These are phyloP conservation scores for Fringilla coelebs DNA, from an alignment of 2,797 vertebrate species.

Conservation along the genomic window DNA sequence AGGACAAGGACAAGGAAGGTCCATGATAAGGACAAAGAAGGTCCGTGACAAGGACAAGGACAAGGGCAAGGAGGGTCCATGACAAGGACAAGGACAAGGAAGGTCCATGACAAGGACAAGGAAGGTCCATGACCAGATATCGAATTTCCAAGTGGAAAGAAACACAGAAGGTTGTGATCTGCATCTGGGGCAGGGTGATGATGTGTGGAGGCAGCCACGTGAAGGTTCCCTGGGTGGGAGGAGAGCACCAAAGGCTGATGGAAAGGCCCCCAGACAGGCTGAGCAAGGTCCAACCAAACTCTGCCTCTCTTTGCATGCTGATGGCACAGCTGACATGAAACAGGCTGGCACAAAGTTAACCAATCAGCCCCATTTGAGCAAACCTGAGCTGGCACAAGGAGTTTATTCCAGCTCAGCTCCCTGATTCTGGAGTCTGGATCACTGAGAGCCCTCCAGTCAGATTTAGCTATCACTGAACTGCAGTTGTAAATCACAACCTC, in stretches of 20 bases:
- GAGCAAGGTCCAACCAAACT: background rate
- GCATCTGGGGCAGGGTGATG: background rate
- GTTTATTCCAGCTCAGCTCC: background rate
- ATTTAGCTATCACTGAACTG: background rate
- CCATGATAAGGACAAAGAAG: no score
- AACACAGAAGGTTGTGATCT: background rate
- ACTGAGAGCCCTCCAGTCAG: background rate
- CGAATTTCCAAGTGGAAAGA: background rate
- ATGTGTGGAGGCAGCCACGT: background rate
- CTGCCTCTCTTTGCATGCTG: background rate
- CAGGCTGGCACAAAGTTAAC: background rate
- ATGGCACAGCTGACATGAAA: background rate
- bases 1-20: no score
- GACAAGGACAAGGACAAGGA: no score
- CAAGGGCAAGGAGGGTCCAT: no score
- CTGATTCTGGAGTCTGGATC: background rate
- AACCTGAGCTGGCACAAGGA: background rate
- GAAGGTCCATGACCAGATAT: no score
- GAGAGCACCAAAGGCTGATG: background rate
- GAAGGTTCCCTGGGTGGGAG: background rate
- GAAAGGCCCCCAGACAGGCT: background rate
- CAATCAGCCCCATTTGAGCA: background rate
- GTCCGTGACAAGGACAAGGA: no score
- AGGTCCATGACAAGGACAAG: no score
- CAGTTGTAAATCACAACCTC: conserved; percentile 15